These are phyloP conservation scores for Zaprionus lineosus DNA, from an alignment of 2,888 invertebrate species.

Conservation along the genomic window DNA sequence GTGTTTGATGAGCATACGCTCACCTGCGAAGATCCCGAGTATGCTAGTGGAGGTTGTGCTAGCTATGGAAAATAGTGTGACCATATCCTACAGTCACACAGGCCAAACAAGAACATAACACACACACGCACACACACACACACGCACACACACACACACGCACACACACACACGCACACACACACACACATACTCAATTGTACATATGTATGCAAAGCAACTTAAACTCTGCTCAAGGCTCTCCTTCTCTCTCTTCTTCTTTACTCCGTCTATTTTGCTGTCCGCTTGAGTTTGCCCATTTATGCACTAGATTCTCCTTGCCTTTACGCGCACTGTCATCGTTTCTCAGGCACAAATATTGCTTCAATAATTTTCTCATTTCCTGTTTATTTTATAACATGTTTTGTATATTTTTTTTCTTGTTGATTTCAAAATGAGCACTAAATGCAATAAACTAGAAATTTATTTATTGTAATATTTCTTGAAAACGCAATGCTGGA, in stretches of 20 bases:
- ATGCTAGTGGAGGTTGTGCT: slow-evolving; percentile 79
- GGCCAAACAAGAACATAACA: too few relatives aligned
- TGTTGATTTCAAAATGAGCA: slow-evolving; percentile 45
- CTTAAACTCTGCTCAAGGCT: slow-evolving; percentile 37
- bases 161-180: too few relatives aligned
- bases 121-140: slow-evolving; percentile 1
- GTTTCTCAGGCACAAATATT: slow-evolving; percentile 28
- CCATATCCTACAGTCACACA: background rate
- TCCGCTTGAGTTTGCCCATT: too few relatives aligned
- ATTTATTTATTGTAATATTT: slow-evolving; percentile 72
- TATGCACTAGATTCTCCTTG: too few relatives aligned
- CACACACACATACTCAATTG: slow-evolving; percentile 32
- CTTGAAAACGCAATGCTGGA: too few relatives aligned
- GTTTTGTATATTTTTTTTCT: slow-evolving; percentile 14
- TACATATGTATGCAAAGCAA: slow-evolving; percentile 61
- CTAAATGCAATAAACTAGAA: slow-evolving; percentile 69
- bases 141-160: slow-evolving; percentile 9
- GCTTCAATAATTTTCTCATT: slow-evolving; percentile 24
- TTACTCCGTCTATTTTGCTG: background rate
- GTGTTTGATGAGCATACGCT: slow-evolving; percentile 92
- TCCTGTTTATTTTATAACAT: slow-evolving; percentile 32
- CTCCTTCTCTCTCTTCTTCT: slow-evolving; percentile 7
- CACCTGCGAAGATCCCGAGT: slow-evolving; percentile 88
- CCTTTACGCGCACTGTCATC: slow-evolving; percentile 23
- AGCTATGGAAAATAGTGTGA: slow-evolving; percentile 74